phyloP scores from a whole-genome alignment of 1,140 invertebrate genomes.

The Metopolophium dirhodum region DNA sequence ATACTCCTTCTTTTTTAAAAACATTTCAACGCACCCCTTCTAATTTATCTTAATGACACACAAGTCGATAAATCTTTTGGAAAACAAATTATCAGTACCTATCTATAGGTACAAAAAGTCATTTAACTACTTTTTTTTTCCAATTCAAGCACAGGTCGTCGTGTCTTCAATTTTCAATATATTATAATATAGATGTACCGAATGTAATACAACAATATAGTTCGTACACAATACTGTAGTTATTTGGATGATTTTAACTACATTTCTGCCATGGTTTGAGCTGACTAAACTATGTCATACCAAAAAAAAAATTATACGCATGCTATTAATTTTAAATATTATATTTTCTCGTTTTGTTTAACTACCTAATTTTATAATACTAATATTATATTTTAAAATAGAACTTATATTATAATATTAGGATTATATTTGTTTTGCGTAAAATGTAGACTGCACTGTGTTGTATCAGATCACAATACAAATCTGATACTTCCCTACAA shows the following conservation, averaged over 20 bases:
- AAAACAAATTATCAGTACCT: neutral
- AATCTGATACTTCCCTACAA: neutral
- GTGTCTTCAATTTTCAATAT: neutral
- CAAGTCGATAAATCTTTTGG: constrained; percentile 4
- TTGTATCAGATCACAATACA: neutral
- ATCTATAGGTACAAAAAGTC: neutral
- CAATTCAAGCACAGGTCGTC: neutral
- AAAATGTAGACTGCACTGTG: neutral
- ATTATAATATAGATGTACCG: neutral
- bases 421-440: neutral
- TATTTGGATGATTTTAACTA: neutral
- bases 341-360: neutral
- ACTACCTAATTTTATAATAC: neutral
- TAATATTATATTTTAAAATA: neutral
- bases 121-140: neutral
- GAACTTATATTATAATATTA: neutral
- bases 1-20: neutral
- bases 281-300: neutral
- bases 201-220: neutral
- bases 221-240: neutral
- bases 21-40: constrained; percentile 6
- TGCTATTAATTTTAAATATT: neutral
- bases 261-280: neutral
- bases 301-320: neutral
- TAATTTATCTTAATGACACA: constrained; percentile 11